A percentile compares a stretch with the other conserved stretches of the same genome.
These are phyloP conservation scores for Oreochromis grahami DNA, from an alignment of 2,797 vertebrate species.

Conservation along the genomic window DNA sequence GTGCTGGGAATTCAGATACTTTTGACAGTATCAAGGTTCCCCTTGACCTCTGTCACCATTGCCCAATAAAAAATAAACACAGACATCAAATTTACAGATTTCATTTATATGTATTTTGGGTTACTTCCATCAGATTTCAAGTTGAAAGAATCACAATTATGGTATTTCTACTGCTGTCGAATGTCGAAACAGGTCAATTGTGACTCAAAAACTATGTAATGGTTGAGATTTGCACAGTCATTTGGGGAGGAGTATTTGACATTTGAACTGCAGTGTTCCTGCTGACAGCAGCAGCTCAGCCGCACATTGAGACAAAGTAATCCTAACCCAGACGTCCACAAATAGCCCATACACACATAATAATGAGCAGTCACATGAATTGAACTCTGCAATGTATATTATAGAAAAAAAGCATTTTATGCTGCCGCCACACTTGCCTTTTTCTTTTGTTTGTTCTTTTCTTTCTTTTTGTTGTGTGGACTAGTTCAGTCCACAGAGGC, in stretches of 20 bases:
- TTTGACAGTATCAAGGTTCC: rapidly evolving
- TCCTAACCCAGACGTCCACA: not conserved
- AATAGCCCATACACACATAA: not conserved
- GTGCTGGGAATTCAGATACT: not conserved
- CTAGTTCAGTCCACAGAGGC: not conserved
- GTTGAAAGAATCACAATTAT: too few relatives aligned
- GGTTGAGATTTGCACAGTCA: not conserved
- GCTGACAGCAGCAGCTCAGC: not conserved
- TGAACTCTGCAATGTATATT: not conserved
- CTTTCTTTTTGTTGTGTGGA: not conserved
- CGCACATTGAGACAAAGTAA: not conserved
- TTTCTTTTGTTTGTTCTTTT: not conserved
- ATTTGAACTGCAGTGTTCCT: not conserved
- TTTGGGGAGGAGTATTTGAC: rapidly evolving
- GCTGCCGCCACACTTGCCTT: rapidly evolving
- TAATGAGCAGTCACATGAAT: not conserved
- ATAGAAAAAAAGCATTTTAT: not conserved
- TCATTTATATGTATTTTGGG: too few relatives aligned
- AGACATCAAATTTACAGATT: too few relatives aligned
- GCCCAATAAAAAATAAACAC: not conserved
- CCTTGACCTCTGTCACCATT: not conserved
- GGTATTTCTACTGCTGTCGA: too few relatives aligned
- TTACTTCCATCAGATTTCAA: too few relatives aligned
- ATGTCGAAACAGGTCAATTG: too few relatives aligned
- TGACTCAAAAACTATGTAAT: too few relatives aligned